Evolutionary conservation across 35 echinoderm and acorn worm species (phyloP), one percentile per base, ranked within the genome.

Genomic region (Heliocidaris erythrogramma): DNA sequence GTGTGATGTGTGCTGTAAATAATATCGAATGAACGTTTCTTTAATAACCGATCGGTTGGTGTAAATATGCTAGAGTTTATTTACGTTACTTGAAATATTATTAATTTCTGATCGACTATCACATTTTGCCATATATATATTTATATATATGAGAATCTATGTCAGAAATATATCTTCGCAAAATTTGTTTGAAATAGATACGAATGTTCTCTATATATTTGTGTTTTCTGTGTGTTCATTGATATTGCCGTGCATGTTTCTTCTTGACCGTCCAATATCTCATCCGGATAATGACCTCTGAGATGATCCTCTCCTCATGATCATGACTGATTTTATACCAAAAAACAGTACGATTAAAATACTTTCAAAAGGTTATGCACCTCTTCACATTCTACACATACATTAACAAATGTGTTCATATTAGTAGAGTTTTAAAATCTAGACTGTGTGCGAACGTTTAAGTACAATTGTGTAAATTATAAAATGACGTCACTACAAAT

Each of bases 1-100:
- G 65, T 78, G 65, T 78, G 21, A 78, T 78, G 65, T 78, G 65
- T 78, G 65, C 21, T 78, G 65, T 78, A 78, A 78, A 78, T 78
- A n/a, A 27, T 0, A 7, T 21, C 7, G 21, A 24, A 78, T 27
- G 21, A 78, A 78, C 17, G 3, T 78, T 78, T 78, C 65, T 0
- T n/a, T 7, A 24, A 78, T n/a, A 78, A 78, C 7, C 7, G 65
- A 27, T 78, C 65, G 17, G 4, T 7, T 18, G 27, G 21, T 78
- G 65, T 78, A 78, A 78, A 78, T 78, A 78, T 27, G 65, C 65
- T 78, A n/a, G 27, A 78, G 27, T 78, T 18, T 78, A 78, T 78
- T 78, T 78, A 78, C 27, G 5, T 24, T 27, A 78, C n/a, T 21
- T 78, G 24, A 18, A 69, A 27, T 69, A 69, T 18, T 69, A 14